phyloP scores from a whole-genome alignment of 2,888 invertebrate genomes.

The Clusia tigrina region DNA sequence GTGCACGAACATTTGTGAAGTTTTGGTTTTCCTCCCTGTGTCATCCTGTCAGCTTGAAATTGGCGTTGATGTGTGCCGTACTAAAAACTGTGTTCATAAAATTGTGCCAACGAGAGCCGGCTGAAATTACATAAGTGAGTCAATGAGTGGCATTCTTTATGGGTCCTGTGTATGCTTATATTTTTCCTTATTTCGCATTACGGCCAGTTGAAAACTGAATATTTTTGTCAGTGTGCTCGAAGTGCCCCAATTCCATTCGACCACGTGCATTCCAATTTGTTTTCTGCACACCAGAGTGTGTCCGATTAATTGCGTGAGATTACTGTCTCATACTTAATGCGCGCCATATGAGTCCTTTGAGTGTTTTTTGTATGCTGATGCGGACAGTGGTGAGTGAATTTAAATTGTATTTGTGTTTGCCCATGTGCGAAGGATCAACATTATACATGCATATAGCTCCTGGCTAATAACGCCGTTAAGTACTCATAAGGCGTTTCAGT shows the following conservation, averaged over 20 bases:
- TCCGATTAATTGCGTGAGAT: conserved; percentile 58
- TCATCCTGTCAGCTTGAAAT: too few relatives aligned
- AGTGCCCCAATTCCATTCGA: conserved; percentile 17
- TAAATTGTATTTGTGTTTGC: conserved; percentile 1
- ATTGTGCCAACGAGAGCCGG: too few relatives aligned
- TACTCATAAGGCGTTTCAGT: neutral
- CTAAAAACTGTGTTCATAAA: too few relatives aligned
- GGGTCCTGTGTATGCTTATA: too few relatives aligned
- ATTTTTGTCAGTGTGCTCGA: too few relatives aligned
- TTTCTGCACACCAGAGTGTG: neutral
- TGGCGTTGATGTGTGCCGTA: too few relatives aligned
- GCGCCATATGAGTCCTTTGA: conserved; percentile 6
- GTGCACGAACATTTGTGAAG: too few relatives aligned
- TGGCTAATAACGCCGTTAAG: conserved; percentile 7
- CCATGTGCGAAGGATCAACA: neutral
- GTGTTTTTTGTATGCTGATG: neutral
- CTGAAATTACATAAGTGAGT: too few relatives aligned
- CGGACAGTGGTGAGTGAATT: conserved; percentile 10
- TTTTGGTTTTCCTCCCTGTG: too few relatives aligned
- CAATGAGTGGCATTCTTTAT: too few relatives aligned
- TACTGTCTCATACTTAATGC: conserved; percentile 35
- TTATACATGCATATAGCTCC: neutral
- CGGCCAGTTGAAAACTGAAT: too few relatives aligned
- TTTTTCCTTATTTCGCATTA: too few relatives aligned
- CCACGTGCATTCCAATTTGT: neutral